Evolutionary conservation across 2,888 invertebrate species (phyloP), one percentile per base, ranked within the genome.

Genomic region (Atherix ibis): DNA sequence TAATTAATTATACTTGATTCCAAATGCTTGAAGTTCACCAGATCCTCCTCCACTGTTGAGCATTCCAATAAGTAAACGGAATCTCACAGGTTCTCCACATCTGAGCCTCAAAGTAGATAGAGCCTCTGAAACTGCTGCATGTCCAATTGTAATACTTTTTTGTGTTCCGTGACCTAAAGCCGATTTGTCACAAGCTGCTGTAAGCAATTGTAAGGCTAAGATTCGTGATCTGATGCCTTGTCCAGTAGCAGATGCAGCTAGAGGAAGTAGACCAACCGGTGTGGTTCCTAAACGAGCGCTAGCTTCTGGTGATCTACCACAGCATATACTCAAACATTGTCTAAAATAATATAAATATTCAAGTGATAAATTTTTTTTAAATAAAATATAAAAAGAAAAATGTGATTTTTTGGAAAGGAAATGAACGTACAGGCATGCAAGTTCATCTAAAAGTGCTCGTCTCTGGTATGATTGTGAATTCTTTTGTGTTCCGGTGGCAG

Each of bases 21-120:
- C 88, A 4, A 82, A 78, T 3, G 79, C 73, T 46, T 85, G 71
- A 4, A 87, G 64, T 41, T 80, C 80, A 0, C 76, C 75, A 0
- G 72, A 68, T 0, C 76, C 76, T 12, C 82, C 78, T 0, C 76
- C 68, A 36, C 84, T 83, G 48, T 79, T 77, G 38, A 91, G 67
- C 71, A 89, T 88, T 2, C 89, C 89, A 5, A 88, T 79, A 1
- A 92, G 68, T 52, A 92, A 80, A 40, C 91, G 71, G 62, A 92
- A 92, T 52, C 91, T 72, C 5, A 91, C 89, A 0, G 91, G 89
- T 54, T 94, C 92, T 4, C 88, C 89, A 53, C 84, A 85, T 38
- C 88, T 71, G 5, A 92, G 65, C 24, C 91, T 69, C 34, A 92
- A 66, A 0, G 89, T 87, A 0, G 89, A 85, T 43, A 92, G 70